A percentile compares a stretch with the other conserved stretches of the same genome.
phyloP scores from a whole-genome alignment of 2,888 invertebrate genomes.

The Ophion slaviceki region DNA sequence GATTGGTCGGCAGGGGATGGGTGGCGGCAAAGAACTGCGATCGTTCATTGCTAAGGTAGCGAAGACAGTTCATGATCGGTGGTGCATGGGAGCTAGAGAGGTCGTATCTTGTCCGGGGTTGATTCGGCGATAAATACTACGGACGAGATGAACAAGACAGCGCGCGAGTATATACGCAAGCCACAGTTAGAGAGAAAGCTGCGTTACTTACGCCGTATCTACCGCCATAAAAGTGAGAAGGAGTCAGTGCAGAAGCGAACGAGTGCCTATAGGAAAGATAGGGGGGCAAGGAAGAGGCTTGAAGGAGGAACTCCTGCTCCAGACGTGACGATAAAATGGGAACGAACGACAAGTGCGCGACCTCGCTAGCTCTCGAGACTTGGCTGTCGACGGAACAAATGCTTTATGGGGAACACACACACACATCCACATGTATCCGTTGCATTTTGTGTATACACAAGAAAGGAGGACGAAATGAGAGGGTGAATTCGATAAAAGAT shows the following conservation, averaged over 20 bases:
- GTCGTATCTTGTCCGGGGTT: constrained; percentile 34
- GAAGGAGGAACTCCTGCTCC: constrained; percentile 53
- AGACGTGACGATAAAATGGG: constrained; percentile 64
- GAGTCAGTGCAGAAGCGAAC: constrained; percentile 12
- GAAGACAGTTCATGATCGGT: constrained; percentile 50
- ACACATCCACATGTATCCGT: background rate
- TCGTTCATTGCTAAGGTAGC: constrained; percentile 55
- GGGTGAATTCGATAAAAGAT: constrained; percentile 9
- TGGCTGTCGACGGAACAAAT: constrained; percentile 50
- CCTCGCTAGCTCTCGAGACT: constrained; percentile 56
- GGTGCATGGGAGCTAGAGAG: constrained; percentile 19
- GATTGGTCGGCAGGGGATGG: background rate
- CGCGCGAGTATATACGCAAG: background rate
- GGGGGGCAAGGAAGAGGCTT: constrained; percentile 28
- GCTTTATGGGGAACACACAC: background rate
- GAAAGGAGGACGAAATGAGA: constrained; percentile 7
- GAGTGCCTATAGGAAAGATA: constrained; percentile 33
- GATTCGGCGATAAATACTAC: constrained; percentile 59
- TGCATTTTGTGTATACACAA: constrained; percentile 4
- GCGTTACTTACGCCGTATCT: background rate
- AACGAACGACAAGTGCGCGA: constrained; percentile 50
- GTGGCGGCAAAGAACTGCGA: background rate
- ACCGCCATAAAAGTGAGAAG: constrained; percentile 11
- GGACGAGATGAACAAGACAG: constrained; percentile 36
- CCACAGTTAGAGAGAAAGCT: background rate